phyloP scores from a whole-genome alignment of 2,888 invertebrate genomes.

The Melanophora roralis region DNA sequence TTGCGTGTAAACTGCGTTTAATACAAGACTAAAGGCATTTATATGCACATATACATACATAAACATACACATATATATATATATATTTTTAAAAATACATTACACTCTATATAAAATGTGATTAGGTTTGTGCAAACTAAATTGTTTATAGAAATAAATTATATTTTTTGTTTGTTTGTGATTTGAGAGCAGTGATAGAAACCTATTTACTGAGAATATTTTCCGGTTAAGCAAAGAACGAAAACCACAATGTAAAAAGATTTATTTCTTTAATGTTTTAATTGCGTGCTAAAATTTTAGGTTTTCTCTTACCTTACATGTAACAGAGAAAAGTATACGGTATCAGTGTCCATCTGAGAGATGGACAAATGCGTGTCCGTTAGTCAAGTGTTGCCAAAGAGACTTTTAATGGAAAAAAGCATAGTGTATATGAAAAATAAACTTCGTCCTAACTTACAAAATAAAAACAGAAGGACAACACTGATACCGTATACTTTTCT shows the following conservation, averaged over 20 bases:
- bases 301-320: background rate
- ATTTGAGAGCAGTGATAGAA: slow-evolving; percentile 55
- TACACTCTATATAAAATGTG: slow-evolving; percentile 47
- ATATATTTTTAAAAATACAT: slow-evolving; percentile 12
- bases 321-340: too few species aligned
- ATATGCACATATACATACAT: too few species aligned
- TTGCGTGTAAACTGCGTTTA: slow-evolving; percentile 74
- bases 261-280: slow-evolving; percentile 28
- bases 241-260: slow-evolving; percentile 20
- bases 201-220: slow-evolving; percentile 45
- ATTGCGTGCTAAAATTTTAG: slow-evolving; percentile 45
- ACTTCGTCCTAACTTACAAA: too few species aligned
- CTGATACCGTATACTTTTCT: too few species aligned
- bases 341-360: too few species aligned
- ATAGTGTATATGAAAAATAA: too few species aligned
- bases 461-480: too few species aligned
- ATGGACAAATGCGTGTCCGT: too few species aligned
- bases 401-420: too few species aligned
- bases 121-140: slow-evolving; percentile 42
- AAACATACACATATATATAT: too few species aligned
- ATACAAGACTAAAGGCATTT: too few species aligned
- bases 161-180: slow-evolving; percentile 17
- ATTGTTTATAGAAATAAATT: background rate
- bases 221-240: slow-evolving; percentile 4
- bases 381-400: too few species aligned